These are phyloP conservation scores for Benthosema pterotum DNA, from an alignment of 2,797 vertebrate genomes.

Conservation along the genomic window DNA sequence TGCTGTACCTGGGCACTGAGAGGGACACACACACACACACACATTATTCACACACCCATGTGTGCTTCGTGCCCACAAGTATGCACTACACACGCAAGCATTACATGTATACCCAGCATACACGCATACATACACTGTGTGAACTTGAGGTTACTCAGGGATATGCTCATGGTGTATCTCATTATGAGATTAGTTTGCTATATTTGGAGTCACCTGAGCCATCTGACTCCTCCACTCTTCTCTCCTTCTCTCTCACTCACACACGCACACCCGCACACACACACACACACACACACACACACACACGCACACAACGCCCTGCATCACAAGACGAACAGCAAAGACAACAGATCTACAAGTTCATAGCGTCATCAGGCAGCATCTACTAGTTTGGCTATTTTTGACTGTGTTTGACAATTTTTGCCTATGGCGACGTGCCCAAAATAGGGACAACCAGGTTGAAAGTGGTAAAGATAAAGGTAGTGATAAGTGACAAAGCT, in stretches of 20 bases:
- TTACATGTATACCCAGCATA: background rate
- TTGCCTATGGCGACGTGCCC: too few species aligned
- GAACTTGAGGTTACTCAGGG: slow-evolving; percentile 47
- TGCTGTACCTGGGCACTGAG: slow-evolving; percentile 29
- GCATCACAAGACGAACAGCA: too few species aligned
- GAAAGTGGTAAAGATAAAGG: too few species aligned
- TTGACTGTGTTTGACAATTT: too few species aligned
- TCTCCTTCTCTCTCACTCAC: slow-evolving; percentile 2
- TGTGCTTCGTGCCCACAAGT: background rate
- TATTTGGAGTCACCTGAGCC: slow-evolving; percentile 34
- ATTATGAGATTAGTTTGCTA: slow-evolving; percentile 66
- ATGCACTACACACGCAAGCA: too few species aligned
- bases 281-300: too few species aligned
- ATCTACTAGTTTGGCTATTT: too few species aligned
- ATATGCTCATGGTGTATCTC: slow-evolving; percentile 43
- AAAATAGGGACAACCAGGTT: too few species aligned
- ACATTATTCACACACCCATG: background rate
- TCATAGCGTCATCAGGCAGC: too few species aligned
- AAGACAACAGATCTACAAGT: too few species aligned
- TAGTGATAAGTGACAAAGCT: background rate
- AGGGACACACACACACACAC: slow-evolving; percentile 21
- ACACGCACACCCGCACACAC: too few species aligned
- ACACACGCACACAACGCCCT: too few species aligned
- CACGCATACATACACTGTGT: background rate
- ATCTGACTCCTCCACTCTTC: slow-evolving; percentile 8